A percentile compares a stretch with the other conserved stretches of the same genome.
These are phyloP conservation scores for Saccopteryx leptura DNA, from an alignment of 2,113 vertebrate species.

Conservation along the genomic window DNA sequence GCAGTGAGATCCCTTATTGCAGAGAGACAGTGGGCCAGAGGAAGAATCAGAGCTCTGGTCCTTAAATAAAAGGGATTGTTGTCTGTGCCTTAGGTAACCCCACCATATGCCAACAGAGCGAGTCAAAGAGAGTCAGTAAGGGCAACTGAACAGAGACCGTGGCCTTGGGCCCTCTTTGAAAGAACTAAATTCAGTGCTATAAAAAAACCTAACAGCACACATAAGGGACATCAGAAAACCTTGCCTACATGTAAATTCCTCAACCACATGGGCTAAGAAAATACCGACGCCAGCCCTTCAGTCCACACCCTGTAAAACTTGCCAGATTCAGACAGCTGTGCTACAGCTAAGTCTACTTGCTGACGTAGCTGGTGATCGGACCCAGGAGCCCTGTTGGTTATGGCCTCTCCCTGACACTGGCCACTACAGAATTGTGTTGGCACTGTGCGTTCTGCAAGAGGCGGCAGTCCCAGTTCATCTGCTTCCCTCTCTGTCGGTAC, in stretches of 20 bases:
- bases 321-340: background rate
- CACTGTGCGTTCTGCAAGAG: background rate
- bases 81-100: background rate
- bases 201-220: background rate
- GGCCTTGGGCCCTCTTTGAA: background rate
- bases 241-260: background rate
- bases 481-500: background rate
- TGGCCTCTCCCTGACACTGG: background rate
- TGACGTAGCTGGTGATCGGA: background rate
- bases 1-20: background rate
- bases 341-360: background rate
- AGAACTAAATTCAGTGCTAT: background rate
- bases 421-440: background rate
- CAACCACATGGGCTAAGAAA: background rate
- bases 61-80: slow-evolving; percentile 6
- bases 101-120: background rate
- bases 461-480: background rate
- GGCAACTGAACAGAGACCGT: background rate
- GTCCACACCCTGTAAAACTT: background rate
- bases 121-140: background rate
- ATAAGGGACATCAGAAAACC: background rate
- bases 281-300: background rate
- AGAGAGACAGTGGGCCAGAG: background rate
- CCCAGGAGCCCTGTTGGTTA: background rate
- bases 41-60: background rate